Evolutionary conservation across 1,140 invertebrate genomes (phyloP).

Genomic region (Grapholita molesta): DNA sequence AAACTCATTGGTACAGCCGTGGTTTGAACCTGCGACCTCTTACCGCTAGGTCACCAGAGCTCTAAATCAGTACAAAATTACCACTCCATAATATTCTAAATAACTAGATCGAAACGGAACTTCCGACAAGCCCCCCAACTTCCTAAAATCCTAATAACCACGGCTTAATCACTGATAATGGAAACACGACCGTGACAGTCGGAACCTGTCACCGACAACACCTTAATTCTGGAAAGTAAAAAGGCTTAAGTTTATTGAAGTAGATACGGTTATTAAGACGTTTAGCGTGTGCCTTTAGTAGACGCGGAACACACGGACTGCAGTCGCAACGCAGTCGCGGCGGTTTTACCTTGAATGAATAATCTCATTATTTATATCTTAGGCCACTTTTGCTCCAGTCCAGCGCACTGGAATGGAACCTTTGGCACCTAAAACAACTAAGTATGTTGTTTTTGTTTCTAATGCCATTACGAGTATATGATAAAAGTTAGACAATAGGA

Average conservation of each 20-base stretch:
- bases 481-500: too few relatives aligned
- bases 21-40: too few relatives aligned
- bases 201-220: conserved; percentile 21
- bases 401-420: too few relatives aligned
- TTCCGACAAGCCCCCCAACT: background rate
- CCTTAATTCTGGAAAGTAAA: background rate
- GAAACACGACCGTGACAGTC: conserved; percentile 21
- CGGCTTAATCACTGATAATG: conserved; percentile 11
- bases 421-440: too few relatives aligned
- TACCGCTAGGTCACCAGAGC: too few relatives aligned
- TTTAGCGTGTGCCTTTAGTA: background rate
- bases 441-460: too few relatives aligned
- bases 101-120: background rate
- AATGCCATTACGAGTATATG: too few relatives aligned
- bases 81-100: too few relatives aligned
- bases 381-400: too few relatives aligned
- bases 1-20: too few relatives aligned
- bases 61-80: too few relatives aligned
- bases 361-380: too few relatives aligned
- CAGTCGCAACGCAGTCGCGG: background rate
- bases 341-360: background rate
- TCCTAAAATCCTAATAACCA: background rate
- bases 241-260: background rate
- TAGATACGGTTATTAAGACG: background rate
- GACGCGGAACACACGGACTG: background rate